Conservation (phyloP, 2,888 invertebrate genomes). For the Pachymerium ferrugineum region DNA sequence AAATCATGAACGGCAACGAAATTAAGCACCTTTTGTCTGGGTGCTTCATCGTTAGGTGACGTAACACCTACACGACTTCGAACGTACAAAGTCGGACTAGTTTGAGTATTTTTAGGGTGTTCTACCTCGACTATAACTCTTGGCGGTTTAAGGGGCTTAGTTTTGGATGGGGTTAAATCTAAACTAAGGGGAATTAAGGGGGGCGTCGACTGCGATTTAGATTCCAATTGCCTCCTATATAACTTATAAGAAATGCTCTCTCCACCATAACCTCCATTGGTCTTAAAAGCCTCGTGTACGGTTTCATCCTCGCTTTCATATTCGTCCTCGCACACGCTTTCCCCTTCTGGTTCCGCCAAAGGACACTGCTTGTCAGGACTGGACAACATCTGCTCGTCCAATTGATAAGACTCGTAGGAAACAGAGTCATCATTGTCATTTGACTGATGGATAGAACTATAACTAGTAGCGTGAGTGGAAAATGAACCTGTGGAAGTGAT, state of each 20-base stretch:
- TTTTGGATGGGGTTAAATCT: background rate
- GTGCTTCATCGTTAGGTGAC: background rate
- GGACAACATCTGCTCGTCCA: constrained; percentile 35
- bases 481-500: constrained; percentile 34
- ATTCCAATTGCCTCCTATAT: constrained; percentile 40
- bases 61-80: constrained; percentile 33
- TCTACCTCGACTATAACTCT: constrained; percentile 33
- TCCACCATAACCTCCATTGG: background rate
- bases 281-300: background rate
- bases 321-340: background rate
- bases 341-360: background rate
- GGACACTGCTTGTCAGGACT: constrained; percentile 25
- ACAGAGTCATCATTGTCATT: constrained; percentile 45
- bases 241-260: constrained; percentile 44
- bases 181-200: background rate
- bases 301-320: background rate
- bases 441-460: constrained; percentile 36
- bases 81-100: constrained; percentile 36
- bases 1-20: constrained; percentile 36
- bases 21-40: constrained; percentile 31
- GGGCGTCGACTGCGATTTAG: background rate
- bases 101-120: constrained; percentile 35
- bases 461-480: constrained; percentile 34
- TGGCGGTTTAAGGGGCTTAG: background rate
- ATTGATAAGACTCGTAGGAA: constrained; percentile 41